These are phyloP conservation scores for Euphysa ruthae DNA, from an alignment of 30 jellyfish, hydroid and myxozoan species.

Conservation along the genomic window DNA sequence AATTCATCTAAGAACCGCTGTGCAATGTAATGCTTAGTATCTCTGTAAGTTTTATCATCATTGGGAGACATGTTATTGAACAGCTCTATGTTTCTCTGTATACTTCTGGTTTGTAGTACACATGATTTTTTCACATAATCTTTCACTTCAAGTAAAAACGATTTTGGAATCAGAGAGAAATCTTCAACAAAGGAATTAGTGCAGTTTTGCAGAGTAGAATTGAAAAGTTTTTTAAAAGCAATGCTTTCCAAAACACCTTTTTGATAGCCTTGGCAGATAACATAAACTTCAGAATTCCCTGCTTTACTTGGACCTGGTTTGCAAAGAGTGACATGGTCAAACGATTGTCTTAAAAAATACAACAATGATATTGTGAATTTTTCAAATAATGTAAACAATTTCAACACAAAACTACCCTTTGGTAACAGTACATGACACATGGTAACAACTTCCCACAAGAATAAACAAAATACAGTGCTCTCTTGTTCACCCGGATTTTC, in stretches of 20 bases:
- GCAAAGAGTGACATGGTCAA: slow-evolving; percentile 46
- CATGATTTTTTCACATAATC: slow-evolving; percentile 47
- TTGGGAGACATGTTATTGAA: slow-evolving; percentile 19
- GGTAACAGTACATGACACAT: slow-evolving; percentile 43
- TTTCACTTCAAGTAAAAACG: slow-evolving; percentile 20
- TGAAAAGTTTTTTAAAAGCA: slow-evolving; percentile 1
- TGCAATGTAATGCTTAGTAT: slow-evolving; percentile 15
- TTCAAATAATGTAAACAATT: slow-evolving; percentile 73
- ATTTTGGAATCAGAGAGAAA: slow-evolving; percentile 16
- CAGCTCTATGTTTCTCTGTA: slow-evolving; percentile 30
- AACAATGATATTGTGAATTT: slow-evolving; percentile 56
- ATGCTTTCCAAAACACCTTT: slow-evolving; percentile 19
- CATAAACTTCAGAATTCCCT: slow-evolving; percentile 93
- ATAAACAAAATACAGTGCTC: slow-evolving; percentile 47
- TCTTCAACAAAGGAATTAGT: slow-evolving; percentile 26
- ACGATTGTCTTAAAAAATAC: slow-evolving; percentile 40
- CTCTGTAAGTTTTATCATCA: background rate
- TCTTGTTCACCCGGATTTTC: slow-evolving; percentile 89
- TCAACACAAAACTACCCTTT: slow-evolving; percentile 53
- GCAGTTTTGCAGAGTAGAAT: slow-evolving; percentile 14
- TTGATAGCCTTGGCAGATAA: slow-evolving; percentile 42
- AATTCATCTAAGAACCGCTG: slow-evolving; percentile 29
- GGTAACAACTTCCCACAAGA: slow-evolving; percentile 70
- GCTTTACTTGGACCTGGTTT: slow-evolving; percentile 97
- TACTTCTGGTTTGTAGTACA: slow-evolving; percentile 41